Evolutionary conservation across 35 echinoderm and acorn worm species (phyloP).

Genomic region (Eucidaris tribuloides): DNA sequence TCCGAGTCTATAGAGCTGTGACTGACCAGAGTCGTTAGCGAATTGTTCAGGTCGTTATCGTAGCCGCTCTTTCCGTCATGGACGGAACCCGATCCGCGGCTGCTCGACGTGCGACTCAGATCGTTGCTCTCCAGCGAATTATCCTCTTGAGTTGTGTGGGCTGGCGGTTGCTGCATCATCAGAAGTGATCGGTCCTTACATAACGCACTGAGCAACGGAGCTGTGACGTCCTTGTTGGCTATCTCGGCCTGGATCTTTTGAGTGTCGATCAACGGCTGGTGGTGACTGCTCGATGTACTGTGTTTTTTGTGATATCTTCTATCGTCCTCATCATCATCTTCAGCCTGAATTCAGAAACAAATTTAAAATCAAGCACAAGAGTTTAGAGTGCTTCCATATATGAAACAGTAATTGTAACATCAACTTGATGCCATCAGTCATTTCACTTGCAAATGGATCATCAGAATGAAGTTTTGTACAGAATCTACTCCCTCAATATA

Average conservation of each 20-base stretch:
- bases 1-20: slow-evolving; percentile 97
- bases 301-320: slow-evolving; percentile 1
- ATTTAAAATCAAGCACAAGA: too few relatives aligned
- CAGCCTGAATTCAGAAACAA: too few relatives aligned
- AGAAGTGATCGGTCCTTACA: slow-evolving; percentile 85
- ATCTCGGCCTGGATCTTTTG: slow-evolving; percentile 83
- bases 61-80: slow-evolving; percentile 45
- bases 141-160: slow-evolving; percentile 41
- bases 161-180: slow-evolving; percentile 75
- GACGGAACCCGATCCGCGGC: slow-evolving; percentile 57
- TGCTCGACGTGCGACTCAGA: slow-evolving; percentile 58
- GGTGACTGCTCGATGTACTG: not conserved
- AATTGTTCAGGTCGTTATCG: slow-evolving; percentile 80
- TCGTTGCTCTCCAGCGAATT: slow-evolving; percentile 28
- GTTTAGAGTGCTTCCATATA: too few relatives aligned
- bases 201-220: slow-evolving; percentile 88
- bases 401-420: too few relatives aligned
- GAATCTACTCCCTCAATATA: too few relatives aligned
- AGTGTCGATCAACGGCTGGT: slow-evolving; percentile 63
- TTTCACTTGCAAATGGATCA: too few relatives aligned
- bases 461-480: too few relatives aligned
- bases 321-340: slow-evolving; percentile 52
- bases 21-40: slow-evolving; percentile 73
- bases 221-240: slow-evolving; percentile 65
- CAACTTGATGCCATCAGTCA: too few relatives aligned